Evolutionary conservation across 2,797 vertebrate genomes (phyloP).

Genomic region (Pseudochaenichthys georgianus): DNA sequence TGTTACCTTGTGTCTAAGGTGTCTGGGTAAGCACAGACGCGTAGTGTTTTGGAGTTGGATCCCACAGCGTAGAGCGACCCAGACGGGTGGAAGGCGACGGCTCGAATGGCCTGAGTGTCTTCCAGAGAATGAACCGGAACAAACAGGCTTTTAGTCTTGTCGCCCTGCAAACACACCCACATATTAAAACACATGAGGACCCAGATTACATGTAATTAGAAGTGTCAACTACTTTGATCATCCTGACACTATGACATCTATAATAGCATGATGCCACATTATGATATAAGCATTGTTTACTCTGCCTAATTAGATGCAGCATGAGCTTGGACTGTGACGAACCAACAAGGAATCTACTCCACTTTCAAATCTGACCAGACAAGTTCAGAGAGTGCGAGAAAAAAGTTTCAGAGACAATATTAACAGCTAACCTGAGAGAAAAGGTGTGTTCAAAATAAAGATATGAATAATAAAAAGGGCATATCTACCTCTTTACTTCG

Average conservation of each 20-base stretch:
- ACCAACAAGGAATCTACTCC: background rate
- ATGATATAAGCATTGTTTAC: slow-evolving; percentile 32
- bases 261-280: slow-evolving; percentile 19
- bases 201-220: slow-evolving; percentile 31
- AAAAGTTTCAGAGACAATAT: background rate
- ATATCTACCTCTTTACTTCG: slow-evolving; percentile 72
- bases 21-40: slow-evolving; percentile 96
- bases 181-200: slow-evolving; percentile 17
- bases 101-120: slow-evolving; percentile 96
- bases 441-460: background rate
- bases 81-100: slow-evolving; percentile 96
- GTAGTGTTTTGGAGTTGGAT: slow-evolving; percentile 96
- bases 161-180: slow-evolving; percentile 59
- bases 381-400: background rate
- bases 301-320: slow-evolving; percentile 30
- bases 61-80: slow-evolving; percentile 94
- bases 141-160: slow-evolving; percentile 72
- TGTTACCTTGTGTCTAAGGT: slow-evolving; percentile 83
- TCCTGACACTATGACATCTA: slow-evolving; percentile 8
- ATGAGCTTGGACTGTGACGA: slow-evolving; percentile 17
- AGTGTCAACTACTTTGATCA: slow-evolving; percentile 32
- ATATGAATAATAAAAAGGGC: background rate
- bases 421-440: background rate
- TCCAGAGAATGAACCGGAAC: slow-evolving; percentile 89
- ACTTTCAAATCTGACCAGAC: slow-evolving; percentile 14